Conservation (phyloP, 2,113 vertebrate genomes). For the Lutjanus erythropterus region DNA sequence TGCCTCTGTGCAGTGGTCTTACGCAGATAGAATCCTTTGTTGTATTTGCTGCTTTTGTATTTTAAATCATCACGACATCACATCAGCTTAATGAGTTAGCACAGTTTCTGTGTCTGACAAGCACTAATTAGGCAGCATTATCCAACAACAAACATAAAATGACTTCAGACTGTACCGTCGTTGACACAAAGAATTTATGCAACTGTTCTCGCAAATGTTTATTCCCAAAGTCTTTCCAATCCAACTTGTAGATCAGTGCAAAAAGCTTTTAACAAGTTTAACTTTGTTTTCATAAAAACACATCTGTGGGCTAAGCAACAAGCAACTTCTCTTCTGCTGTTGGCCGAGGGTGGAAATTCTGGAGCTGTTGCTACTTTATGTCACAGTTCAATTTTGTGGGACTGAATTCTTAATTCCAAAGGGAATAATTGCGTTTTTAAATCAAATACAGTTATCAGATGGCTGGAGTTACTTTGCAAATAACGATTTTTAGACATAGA, state of each 20-base stretch:
- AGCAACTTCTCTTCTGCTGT: not conserved
- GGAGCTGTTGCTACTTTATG: not conserved
- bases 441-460: not conserved
- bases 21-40: not conserved
- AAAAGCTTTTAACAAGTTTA: conserved; percentile 4
- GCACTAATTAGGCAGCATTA: conserved; percentile 23
- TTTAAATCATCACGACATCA: not conserved
- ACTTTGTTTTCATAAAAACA: conserved; percentile 2
- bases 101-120: conserved; percentile 4
- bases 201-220: conserved; percentile 6
- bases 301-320: not conserved
- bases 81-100: conserved; percentile 1
- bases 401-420: not conserved
- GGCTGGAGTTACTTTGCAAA: not conserved
- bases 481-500: not conserved
- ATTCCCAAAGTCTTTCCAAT: not conserved
- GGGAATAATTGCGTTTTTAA: not conserved
- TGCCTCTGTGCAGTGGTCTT: not conserved
- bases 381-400: not conserved
- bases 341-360: not conserved
- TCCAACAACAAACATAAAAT: conserved; percentile 25
- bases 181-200: conserved; percentile 6
- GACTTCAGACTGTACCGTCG: not conserved
- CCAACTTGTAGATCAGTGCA: not conserved
- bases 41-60: not conserved